Conservation (phyloP, 2,888 invertebrate genomes). For the Conus canariensis region DNA sequence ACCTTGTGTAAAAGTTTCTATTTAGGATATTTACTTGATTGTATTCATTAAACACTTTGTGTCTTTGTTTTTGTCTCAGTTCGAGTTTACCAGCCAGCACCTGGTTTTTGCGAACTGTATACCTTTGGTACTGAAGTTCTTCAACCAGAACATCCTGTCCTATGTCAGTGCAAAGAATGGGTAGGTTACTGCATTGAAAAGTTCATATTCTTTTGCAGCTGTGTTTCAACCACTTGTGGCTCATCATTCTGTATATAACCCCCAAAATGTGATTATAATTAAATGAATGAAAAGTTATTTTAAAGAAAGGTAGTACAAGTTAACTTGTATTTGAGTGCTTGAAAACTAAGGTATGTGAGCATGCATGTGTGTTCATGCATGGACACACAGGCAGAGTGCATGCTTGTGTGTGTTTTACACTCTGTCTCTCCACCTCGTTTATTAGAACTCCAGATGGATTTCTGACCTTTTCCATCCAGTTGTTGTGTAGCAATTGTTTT, state of each 20-base stretch:
- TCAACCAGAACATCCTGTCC: constrained; percentile 97
- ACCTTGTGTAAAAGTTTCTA: too few species aligned
- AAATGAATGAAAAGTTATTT: too few species aligned
- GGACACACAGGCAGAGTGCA: not conserved
- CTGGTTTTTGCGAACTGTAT: constrained; percentile 99
- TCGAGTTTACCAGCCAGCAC: constrained; percentile 99
- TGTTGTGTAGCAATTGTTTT: not conserved
- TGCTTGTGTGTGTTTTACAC: too few species aligned
- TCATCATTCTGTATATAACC: too few species aligned
- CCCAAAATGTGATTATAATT: too few species aligned
- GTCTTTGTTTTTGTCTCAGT: constrained; percentile 78
- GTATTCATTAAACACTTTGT: not conserved
- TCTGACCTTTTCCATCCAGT: not conserved
- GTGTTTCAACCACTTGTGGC: too few species aligned
- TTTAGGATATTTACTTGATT: too few species aligned
- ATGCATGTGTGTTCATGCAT: not conserved
- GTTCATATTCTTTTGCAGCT: not conserved
- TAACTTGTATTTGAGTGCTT: too few species aligned
- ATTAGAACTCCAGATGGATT: too few species aligned
- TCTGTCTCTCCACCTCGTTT: not conserved
- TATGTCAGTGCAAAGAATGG: constrained; percentile 95
- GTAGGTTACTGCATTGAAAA: constrained; percentile 55
- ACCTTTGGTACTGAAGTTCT: constrained; percentile 97
- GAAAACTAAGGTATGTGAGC: not conserved
- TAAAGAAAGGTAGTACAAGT: too few species aligned